phyloP scores from a whole-genome alignment of 2,113 vertebrate genomes.

The Piliocolobus tephrosceles region DNA sequence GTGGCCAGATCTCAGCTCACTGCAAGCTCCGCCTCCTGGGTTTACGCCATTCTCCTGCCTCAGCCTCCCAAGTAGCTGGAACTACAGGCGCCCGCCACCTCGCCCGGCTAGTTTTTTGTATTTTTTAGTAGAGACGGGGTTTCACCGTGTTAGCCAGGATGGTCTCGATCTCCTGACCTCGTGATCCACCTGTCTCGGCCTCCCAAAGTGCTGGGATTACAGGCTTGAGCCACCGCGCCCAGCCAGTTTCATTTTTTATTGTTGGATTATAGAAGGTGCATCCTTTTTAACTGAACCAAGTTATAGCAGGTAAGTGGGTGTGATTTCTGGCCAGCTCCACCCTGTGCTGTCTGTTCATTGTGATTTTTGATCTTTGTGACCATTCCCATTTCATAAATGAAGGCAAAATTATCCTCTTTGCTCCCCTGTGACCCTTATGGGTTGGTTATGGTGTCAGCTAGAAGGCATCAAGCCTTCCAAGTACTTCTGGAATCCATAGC shows the following conservation, averaged over 20 bases:
- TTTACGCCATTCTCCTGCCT: too few relatives aligned
- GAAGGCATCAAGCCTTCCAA: not conserved
- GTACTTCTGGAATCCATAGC: not conserved
- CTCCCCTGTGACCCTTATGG: not conserved
- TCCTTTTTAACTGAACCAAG: not conserved
- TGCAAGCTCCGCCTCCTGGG: too few relatives aligned
- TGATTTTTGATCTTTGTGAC: not conserved
- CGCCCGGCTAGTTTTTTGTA: too few relatives aligned
- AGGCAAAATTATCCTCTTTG: not conserved
- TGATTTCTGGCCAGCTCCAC: not conserved
- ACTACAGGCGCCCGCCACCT: too few relatives aligned
- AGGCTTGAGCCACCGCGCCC: too few relatives aligned
- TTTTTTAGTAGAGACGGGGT: too few relatives aligned
- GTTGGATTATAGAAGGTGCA: not conserved
- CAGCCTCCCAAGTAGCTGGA: too few relatives aligned
- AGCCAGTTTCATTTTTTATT: not conserved
- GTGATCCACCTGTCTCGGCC: too few relatives aligned
- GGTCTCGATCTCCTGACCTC: too few relatives aligned
- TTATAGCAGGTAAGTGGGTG: constrained; percentile 2
- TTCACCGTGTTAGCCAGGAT: too few relatives aligned
- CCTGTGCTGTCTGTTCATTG: not conserved
- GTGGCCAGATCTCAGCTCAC: too few relatives aligned
- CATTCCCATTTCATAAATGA: not conserved
- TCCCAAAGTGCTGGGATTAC: too few relatives aligned
- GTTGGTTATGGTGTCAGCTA: not conserved